Percentiles rank a stretch among this genome's conserved stretches.
Conservation (phyloP, 2,113 vertebrate species). For the Etheostoma cragini region DNA sequence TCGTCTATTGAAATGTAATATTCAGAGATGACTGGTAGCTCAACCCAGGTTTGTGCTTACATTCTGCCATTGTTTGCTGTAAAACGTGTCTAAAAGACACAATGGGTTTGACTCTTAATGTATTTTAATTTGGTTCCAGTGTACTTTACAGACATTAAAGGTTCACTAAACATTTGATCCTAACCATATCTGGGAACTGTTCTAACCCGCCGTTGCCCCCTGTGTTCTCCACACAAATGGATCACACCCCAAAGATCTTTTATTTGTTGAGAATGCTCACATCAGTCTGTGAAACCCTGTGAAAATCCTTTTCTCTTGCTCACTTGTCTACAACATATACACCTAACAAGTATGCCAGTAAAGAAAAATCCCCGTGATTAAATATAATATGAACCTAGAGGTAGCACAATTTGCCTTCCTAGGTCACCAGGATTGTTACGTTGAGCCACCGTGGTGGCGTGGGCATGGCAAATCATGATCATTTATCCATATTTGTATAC, state of each 20-base stretch:
- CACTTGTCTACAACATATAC: not conserved
- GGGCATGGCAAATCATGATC: not conserved
- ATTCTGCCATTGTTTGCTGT: not conserved
- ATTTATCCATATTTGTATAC: not conserved
- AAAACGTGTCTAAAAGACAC: not conserved
- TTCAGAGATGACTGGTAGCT: not conserved
- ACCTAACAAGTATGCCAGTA: no score
- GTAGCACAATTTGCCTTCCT: not conserved
- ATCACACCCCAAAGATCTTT: conserved; percentile 49
- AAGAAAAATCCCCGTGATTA: not conserved
- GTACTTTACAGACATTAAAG: not conserved
- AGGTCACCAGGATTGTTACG: not conserved
- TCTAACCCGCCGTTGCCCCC: conserved; percentile 27
- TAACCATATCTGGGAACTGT: conserved; percentile 26
- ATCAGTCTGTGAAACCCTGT: not conserved
- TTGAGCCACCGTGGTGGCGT: not conserved
- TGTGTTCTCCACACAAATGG: not conserved
- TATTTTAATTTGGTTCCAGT: not conserved
- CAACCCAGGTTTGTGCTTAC: not conserved
- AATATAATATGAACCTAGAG: not conserved
- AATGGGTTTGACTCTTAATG: not conserved
- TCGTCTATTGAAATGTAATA: not conserved
- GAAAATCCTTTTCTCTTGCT: not conserved
- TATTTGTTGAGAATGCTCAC: not conserved
- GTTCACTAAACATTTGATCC: not conserved